Base-by-base conservation (phyloP, 2,888 invertebrate species). In the Andrena marginata region DNA sequence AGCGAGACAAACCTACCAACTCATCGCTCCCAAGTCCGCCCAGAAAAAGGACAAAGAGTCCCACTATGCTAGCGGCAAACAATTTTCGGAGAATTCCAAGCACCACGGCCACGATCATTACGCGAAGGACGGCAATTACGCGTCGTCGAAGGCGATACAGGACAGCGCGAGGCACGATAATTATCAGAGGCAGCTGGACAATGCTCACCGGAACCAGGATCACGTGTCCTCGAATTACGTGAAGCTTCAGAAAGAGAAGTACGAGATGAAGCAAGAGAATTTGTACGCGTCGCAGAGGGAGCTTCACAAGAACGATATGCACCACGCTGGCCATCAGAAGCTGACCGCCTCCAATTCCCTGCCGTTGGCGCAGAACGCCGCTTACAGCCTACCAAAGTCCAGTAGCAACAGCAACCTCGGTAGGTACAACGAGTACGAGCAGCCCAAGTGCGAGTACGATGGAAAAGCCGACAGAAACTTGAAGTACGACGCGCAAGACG, bases 111-210 rank as follows among this genome's bases (percentile, higher is more conserved):
- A 93, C 54, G 93, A 94, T 60, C 90, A 93, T 68, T 90, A 91
- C 67, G 62, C 85, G 13, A 94, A 93, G 70, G 94, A 94, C 20
- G 91, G 88, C 42, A 93, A 91, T 85, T 94, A 94, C 72, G 92
- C 90, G 42, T 93, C 93, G 0, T 89, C 93, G 1, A 90, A 93
- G 20, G 81, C 89, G 0, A 83, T 94, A 5, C 93, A 93, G 54
- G 93, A 94, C 7, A 92, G 77, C 54, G 84, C 85, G 4, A 89
- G 92, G 56, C 91, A 92, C 68, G 93, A 92, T 35, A 92, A 86
- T 83, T 93, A 93, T 82, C 94, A 88, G 91, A 94, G 86, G 89
- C 92, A 94, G 35, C 91, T 95, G 78, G 94, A 93, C 26, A 94
- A 94, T 82, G 89, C 90, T 13, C 93, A 92, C 78, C 89, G 90